phyloP scores from a whole-genome alignment of 2,113 vertebrate species.

The Colossoma macropomum region DNA sequence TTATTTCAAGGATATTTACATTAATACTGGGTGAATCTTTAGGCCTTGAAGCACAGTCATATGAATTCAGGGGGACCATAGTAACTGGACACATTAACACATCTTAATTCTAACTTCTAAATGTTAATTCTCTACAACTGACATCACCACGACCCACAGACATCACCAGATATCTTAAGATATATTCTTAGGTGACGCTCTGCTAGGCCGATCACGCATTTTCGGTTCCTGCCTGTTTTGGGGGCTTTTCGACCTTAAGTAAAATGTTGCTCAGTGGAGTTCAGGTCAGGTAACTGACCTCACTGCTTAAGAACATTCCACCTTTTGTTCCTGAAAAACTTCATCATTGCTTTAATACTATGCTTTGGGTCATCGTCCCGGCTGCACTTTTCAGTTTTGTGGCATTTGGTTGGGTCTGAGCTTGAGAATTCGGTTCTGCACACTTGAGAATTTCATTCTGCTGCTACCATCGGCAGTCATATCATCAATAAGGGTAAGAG shows the following conservation, averaged over 20 bases:
- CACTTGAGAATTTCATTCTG: not conserved
- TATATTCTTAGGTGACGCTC: not conserved
- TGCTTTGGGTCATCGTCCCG: not conserved
- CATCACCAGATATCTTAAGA: not conserved
- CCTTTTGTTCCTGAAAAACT: not conserved
- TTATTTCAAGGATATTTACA: too few relatives aligned
- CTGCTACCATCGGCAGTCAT: not conserved
- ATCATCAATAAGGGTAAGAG: not conserved
- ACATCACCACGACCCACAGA: not conserved
- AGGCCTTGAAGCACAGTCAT: not conserved
- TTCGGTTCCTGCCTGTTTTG: not conserved
- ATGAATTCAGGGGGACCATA: not conserved
- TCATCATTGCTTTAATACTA: not conserved
- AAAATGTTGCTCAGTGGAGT: not conserved
- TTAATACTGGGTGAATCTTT: too few relatives aligned
- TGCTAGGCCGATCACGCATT: not conserved
- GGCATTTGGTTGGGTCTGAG: not conserved
- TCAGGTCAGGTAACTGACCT: not conserved
- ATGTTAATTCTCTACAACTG: not conserved
- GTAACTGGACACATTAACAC: not conserved
- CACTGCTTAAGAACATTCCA: not conserved
- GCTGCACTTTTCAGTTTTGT: not conserved
- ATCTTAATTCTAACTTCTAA: not conserved
- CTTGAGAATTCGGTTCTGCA: not conserved
- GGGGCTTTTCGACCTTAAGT: not conserved